Base-by-base conservation (phyloP, 1,140 invertebrate species). In the Leptonema lineaticorne region DNA sequence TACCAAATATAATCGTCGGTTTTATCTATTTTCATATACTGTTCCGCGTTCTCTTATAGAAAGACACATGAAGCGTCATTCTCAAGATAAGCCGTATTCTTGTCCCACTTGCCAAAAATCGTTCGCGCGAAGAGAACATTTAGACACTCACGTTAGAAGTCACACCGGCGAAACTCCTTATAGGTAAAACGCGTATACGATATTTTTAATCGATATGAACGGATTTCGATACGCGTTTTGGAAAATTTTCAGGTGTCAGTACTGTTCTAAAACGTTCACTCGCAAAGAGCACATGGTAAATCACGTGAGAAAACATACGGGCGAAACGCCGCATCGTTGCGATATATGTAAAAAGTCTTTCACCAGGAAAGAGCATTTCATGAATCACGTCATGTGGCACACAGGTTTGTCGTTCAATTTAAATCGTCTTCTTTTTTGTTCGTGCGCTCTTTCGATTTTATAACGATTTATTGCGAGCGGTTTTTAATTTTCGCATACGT, bases 341-440 rank as follows among this genome's bases (percentile, higher is more conserved):
- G 85, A 85, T 62, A 88, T 86, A 69, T 92, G 90, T 80, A 87
- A 88, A 69, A 92, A 92, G 77, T 90, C 89, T 64, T 94, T 96
- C 80, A 94, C 93, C 41, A 84, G 92, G 69, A 95, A 94, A 80
- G 92, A 95, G 83, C 93, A 95, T 81, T 86, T 95, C 76, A 93
- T 91, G 79, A 92, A 94, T 82, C 93, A 95, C 81, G 89, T 94
- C 66, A 81, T 84, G 79, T 84, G 82, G 78, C 83, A 85, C 62
- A 84, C 83, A 56, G 83, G 81, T 81, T 75, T 65, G 75, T 63
- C 2, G 30, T 59, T 26, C n/a, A 9, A 1, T 29, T 28, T 11
- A 28, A 3, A 16, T 29, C 1, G 6, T 9, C 18, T 16, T 22
- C 41, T 50, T 4, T 33, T 33, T 33, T 33, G 11, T 33, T 5